These are phyloP conservation scores for Polylopha cassiicola DNA, from an alignment of 2,888 invertebrate species.

Conservation along the genomic window DNA sequence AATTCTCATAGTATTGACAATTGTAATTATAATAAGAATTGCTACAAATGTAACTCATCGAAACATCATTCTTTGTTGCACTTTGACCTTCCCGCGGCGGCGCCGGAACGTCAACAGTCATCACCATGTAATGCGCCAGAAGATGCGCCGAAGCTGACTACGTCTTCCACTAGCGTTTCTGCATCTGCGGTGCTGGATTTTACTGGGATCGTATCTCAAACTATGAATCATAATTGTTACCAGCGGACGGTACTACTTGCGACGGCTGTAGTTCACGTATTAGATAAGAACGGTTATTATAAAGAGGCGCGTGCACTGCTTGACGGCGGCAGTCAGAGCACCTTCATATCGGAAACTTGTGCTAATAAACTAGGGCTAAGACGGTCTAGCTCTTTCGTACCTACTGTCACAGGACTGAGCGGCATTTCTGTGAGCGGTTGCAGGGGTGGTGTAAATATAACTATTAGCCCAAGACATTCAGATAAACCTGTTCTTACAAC, in stretches of 20 bases:
- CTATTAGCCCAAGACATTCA: background rate
- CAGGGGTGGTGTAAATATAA: background rate
- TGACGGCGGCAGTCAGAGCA: conserved; percentile 1
- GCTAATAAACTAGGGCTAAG: background rate
- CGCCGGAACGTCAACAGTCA: background rate
- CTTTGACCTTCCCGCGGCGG: background rate
- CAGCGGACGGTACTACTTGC: background rate
- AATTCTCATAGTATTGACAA: background rate
- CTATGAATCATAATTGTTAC: background rate
- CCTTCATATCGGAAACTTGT: conserved; percentile 1
- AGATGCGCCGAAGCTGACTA: background rate
- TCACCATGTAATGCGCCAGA: background rate
- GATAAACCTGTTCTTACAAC: background rate
- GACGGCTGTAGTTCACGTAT: background rate
- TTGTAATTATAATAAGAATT: background rate
- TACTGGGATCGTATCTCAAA: background rate
- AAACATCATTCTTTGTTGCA: background rate
- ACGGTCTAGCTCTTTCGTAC: background rate
- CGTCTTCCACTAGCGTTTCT: background rate
- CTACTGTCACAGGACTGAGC: conserved; percentile 1
- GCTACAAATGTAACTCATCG: background rate
- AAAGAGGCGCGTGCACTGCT: background rate
- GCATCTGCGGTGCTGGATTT: background rate
- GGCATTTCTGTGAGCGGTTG: background rate
- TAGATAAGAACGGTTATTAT: background rate